Evolutionary conservation across 2,888 invertebrate species (phyloP).

Genomic region (Stegana nigrithorax): DNA sequence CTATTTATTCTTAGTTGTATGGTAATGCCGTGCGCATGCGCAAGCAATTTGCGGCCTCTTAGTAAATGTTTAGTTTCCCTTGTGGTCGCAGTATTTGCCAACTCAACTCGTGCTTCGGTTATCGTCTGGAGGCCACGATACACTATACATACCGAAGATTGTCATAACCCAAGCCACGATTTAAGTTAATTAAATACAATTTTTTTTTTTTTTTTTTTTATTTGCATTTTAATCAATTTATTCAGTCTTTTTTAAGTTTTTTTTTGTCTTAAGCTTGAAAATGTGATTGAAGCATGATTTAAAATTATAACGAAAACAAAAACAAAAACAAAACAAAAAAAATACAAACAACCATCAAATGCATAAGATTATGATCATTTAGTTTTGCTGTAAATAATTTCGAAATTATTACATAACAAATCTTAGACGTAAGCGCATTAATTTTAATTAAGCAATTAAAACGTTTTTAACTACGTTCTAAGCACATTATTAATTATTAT

Average conservation of each 20-base stretch:
- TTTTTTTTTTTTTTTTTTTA: background rate
- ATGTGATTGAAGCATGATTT: slow-evolving; percentile 38
- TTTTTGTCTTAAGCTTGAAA: slow-evolving; percentile 37
- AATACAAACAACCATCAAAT: slow-evolving; percentile 22
- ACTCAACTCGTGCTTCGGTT: slow-evolving; percentile 66
- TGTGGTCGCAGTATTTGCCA: slow-evolving; percentile 16
- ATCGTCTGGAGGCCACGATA: slow-evolving; percentile 21
- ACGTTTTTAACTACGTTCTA: slow-evolving; percentile 29
- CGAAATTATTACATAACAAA: slow-evolving; percentile 55
- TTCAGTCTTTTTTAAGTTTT: slow-evolving; percentile 27
- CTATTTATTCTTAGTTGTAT: slow-evolving; percentile 29
- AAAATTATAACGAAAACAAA: slow-evolving; percentile 23
- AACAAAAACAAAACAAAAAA: slow-evolving; percentile 29
- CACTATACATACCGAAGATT: too few species aligned
- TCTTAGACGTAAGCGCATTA: slow-evolving; percentile 39
- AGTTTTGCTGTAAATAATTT: slow-evolving; percentile 58
- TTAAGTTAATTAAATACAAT: slow-evolving; percentile 35
- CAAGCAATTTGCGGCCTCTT: too few species aligned
- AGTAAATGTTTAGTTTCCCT: slow-evolving; percentile 45
- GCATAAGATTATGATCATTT: slow-evolving; percentile 39
- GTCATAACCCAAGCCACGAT: slow-evolving; percentile 66
- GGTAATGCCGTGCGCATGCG: too few species aligned
- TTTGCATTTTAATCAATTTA: too few species aligned
- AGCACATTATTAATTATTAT: slow-evolving; percentile 44
- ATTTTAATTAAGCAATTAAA: slow-evolving; percentile 28